phyloP scores from a whole-genome alignment of 2,888 invertebrate species.

The Cacoxenus indagator region DNA sequence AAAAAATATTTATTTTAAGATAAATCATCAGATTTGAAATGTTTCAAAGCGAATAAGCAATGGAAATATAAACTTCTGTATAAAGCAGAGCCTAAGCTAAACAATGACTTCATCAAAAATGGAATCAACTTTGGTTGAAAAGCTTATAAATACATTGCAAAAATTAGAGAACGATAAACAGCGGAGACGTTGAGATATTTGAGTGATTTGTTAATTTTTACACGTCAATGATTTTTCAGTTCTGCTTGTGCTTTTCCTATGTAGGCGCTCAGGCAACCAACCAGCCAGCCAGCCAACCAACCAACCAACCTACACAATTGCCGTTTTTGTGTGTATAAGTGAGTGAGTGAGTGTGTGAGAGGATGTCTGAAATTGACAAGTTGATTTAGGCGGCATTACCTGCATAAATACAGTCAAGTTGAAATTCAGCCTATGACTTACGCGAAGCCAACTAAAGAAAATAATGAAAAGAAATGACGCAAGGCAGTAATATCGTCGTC shows the following conservation, averaged over 20 bases:
- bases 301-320: background rate
- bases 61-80: no score
- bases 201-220: conserved; percentile 35
- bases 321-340: background rate
- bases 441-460: conserved; percentile 5
- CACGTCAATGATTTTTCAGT: conserved; percentile 34
- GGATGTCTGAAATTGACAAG: conserved; percentile 31
- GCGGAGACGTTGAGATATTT: background rate
- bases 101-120: background rate
- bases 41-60: no score
- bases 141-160: background rate
- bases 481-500: no score
- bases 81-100: no score
- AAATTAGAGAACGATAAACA: background rate
- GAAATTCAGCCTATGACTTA: conserved; percentile 9
- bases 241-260: conserved; percentile 7
- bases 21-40: no score
- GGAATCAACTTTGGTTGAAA: background rate
- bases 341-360: background rate
- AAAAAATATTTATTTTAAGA: no score
- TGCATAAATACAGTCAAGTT: conserved; percentile 28
- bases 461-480: background rate
- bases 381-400: conserved; percentile 31
- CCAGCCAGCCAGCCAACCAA: background rate
- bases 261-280: background rate